Conservation (phyloP, 2,888 invertebrate genomes). For the Gonocerus acuteangulatus region DNA sequence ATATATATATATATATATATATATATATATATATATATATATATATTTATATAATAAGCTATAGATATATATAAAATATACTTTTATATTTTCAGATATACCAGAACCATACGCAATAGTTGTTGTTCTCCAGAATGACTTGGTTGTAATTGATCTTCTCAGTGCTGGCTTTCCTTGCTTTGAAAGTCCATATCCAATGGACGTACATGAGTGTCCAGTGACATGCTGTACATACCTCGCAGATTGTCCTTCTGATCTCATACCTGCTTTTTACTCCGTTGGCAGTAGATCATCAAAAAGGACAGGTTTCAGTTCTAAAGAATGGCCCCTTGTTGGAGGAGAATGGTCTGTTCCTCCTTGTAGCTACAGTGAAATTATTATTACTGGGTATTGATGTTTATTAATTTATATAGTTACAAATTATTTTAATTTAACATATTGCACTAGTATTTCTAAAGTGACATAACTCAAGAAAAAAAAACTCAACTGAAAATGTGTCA, state of each 20-base stretch:
- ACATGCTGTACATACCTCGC: slow-evolving; percentile 95
- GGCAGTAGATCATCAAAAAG: slow-evolving; percentile 65
- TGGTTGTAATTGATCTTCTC: slow-evolving; percentile 94
- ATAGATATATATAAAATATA: not conserved
- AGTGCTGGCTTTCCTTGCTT: slow-evolving; percentile 95
- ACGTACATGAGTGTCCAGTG: slow-evolving; percentile 96
- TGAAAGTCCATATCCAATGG: slow-evolving; percentile 99
- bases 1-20: not conserved
- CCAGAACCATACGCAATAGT: slow-evolving; percentile 98
- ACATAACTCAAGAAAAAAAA: too few species aligned
- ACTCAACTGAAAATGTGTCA: too few species aligned
- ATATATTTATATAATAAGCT: not conserved
- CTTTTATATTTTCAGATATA: slow-evolving; percentile 66
- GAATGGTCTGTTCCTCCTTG: slow-evolving; percentile 92
- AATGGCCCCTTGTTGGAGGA: slow-evolving; percentile 96
- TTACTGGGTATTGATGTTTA: slow-evolving; percentile 73
- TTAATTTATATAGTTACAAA: not conserved
- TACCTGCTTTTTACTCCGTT: slow-evolving; percentile 95
- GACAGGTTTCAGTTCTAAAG: slow-evolving; percentile 78
- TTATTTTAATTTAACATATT: too few species aligned
- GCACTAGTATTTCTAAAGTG: too few species aligned
- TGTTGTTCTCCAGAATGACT: slow-evolving; percentile 92
- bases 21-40: not conserved
- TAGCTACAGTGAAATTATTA: slow-evolving; percentile 94
- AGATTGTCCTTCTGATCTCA: slow-evolving; percentile 95